A percentile compares a stretch with the other conserved stretches of the same genome.
phyloP scores from a whole-genome alignment of 2,113 vertebrate genomes.

The Paraplagusia blochii region DNA sequence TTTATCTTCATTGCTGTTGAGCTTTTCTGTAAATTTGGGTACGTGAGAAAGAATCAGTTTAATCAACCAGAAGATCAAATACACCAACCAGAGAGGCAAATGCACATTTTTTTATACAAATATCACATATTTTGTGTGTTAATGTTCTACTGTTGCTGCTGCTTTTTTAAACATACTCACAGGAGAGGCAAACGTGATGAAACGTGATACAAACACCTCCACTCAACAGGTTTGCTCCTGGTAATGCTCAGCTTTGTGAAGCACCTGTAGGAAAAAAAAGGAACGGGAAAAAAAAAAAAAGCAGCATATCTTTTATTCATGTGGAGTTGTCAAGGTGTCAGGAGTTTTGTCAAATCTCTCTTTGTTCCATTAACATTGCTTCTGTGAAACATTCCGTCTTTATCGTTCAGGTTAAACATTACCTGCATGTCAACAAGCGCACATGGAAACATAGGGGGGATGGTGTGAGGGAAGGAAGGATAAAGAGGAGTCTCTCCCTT shows the following conservation, averaged over 20 bases:
- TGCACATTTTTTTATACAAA: too few relatives aligned
- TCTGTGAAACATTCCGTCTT: conserved; percentile 54
- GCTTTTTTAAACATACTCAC: conserved; percentile 4
- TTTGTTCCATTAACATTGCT: conserved; percentile 66
- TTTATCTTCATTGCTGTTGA: conserved; percentile 3
- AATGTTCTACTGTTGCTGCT: conserved; percentile 6
- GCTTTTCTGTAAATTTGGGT: conserved; percentile 6
- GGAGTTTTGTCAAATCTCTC: conserved; percentile 67
- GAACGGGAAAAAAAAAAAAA: too few relatives aligned
- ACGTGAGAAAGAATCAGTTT: conserved; percentile 12
- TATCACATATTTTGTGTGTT: too few relatives aligned
- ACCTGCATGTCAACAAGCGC: conserved; percentile 12
- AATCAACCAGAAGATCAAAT: too few relatives aligned
- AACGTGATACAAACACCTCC: conserved; percentile 23
- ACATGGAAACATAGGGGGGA: not conserved
- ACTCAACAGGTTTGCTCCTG: conserved; percentile 37
- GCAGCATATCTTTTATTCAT: conserved; percentile 66
- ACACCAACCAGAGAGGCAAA: too few relatives aligned
- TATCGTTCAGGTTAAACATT: conserved; percentile 64
- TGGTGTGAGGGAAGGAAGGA: not conserved
- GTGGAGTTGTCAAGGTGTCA: conserved; percentile 65
- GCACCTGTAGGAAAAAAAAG: conserved; percentile 25
- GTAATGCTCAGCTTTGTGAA: conserved; percentile 41
- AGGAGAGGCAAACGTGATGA: conserved; percentile 28
- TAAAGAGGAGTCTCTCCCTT: conserved; percentile 14